Base-by-base conservation (phyloP, 2,888 invertebrate genomes). In the Drosophila dives region DNA sequence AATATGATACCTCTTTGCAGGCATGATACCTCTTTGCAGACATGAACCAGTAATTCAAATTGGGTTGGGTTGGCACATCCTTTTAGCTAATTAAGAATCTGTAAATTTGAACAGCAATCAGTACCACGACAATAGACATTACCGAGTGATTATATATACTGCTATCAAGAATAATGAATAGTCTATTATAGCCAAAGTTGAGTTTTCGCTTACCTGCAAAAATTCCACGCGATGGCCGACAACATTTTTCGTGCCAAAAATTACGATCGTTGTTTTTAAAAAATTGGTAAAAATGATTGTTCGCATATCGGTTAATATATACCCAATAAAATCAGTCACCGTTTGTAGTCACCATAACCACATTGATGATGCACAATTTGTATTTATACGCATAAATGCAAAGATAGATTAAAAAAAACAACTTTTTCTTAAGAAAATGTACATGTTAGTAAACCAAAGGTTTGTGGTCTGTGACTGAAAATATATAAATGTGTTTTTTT, bases 261-360 rank as follows among this genome's bases (percentile, higher is more conserved):
- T 99, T 81, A 99, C 99, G 93, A 99, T 99, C 79, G 99, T 99
- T 69, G 99, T 99, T 94, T 99, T 99, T 94, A 99, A 99, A 94
- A 99, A 99, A 94, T 98, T 99, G 91, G 98, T 98, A 94, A 99
- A 99, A 99, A 94, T 99, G 98, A 93, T 99, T 98, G 94, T 98
- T 99, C 83, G 99, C 99, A 95, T 99, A 99, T 94, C 99, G 99
- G 26, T 0, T 26, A 29, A 29, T 29, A 26, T 26, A 26, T 26
- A 29, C 29, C 5, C 29, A 29, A 29, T 29, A 29, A 29, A 29
- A 29, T 29, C 29, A 42, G 42, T n/a, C n/a, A n/a, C 23, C 23
- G 23, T 23, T 23, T 12, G 3, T 42, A 12, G 20, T n/a, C 40
- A 40, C 10, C n/a, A 2, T 10, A 40, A 40, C n/a, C 40, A 8